These are phyloP conservation scores for Drosophila elegans DNA, from an alignment of 1,140 invertebrate species.

Conservation along the genomic window DNA sequence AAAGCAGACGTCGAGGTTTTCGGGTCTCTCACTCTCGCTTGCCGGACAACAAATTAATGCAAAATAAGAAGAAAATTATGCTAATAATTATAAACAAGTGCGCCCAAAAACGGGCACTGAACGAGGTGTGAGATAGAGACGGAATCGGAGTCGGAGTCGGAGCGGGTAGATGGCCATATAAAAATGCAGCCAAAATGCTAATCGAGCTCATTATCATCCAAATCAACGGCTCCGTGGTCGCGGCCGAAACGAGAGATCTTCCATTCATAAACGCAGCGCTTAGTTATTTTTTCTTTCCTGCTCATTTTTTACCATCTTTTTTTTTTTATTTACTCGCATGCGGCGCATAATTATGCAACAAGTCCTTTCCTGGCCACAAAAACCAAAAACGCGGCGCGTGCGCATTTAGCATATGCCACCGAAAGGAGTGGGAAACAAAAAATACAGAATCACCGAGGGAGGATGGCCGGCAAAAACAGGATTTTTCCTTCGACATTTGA, in stretches of 20 bases:
- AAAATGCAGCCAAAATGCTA: conserved; percentile 80
- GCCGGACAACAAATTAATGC: conserved; percentile 61
- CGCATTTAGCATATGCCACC: conserved; percentile 72
- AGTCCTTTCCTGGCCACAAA: conserved; percentile 71
- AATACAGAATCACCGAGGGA: conserved; percentile 24
- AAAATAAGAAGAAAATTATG: conserved; percentile 80
- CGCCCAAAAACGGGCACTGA: conserved; percentile 20
- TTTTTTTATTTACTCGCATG: conserved; percentile 65
- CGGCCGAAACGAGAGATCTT: conserved; percentile 38
- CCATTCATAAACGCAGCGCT: conserved; percentile 81
- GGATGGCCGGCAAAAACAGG: conserved; percentile 51
- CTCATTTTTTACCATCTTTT: conserved; percentile 54
- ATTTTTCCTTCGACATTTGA: conserved; percentile 73
- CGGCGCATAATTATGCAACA: conserved; percentile 82
- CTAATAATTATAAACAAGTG: conserved; percentile 83
- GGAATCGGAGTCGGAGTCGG: neutral
- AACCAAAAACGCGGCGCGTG: conserved; percentile 71
- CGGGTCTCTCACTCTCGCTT: conserved; percentile 3
- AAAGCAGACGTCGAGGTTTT: conserved; percentile 49
- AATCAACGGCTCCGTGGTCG: conserved; percentile 60
- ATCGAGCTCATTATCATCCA: conserved; percentile 82
- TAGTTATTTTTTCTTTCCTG: conserved; percentile 49
- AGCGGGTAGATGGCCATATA: conserved; percentile 7
- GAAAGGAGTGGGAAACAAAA: conserved; percentile 19
- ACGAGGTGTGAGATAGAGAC: conserved; percentile 27